A percentile compares a stretch with the other conserved stretches of the same genome.
phyloP scores from a whole-genome alignment of 2,797 vertebrate species.

The Scyliorhinus canicula region DNA sequence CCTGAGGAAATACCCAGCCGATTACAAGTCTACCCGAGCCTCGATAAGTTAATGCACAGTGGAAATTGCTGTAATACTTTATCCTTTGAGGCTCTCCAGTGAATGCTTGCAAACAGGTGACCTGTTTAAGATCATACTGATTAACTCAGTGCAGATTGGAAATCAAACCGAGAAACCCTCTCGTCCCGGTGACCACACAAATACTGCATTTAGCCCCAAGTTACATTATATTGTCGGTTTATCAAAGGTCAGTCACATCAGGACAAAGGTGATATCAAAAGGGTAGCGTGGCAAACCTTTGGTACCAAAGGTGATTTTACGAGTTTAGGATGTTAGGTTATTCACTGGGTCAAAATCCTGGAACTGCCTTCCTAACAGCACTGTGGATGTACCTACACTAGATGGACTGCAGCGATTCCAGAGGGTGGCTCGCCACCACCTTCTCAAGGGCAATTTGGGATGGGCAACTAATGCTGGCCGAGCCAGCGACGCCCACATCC shows the following conservation, averaged over 20 bases:
- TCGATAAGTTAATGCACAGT: not conserved
- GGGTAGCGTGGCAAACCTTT: not conserved
- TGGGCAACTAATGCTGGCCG: no score
- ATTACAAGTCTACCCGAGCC: not conserved
- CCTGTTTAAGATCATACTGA: not conserved
- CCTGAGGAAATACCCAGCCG: not conserved
- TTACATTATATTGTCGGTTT: no score
- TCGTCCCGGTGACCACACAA: not conserved
- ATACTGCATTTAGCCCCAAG: not conserved
- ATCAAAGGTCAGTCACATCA: no score
- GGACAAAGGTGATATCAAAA: not conserved
- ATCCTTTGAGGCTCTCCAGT: not conserved
- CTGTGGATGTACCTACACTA: no score
- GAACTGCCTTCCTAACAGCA: no score
- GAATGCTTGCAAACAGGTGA: not conserved
- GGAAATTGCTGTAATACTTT: not conserved
- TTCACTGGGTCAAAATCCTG: no score
- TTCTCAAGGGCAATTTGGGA: no score
- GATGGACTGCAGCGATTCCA: no score
- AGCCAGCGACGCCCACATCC: no score
- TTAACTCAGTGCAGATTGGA: not conserved
- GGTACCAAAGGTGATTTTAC: not conserved
- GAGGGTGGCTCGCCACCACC: no score
- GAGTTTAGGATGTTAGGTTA: not conserved
- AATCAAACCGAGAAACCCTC: not conserved